Evolutionary conservation across 2,888 invertebrate genomes (phyloP).

Genomic region (Tachina fera): DNA sequence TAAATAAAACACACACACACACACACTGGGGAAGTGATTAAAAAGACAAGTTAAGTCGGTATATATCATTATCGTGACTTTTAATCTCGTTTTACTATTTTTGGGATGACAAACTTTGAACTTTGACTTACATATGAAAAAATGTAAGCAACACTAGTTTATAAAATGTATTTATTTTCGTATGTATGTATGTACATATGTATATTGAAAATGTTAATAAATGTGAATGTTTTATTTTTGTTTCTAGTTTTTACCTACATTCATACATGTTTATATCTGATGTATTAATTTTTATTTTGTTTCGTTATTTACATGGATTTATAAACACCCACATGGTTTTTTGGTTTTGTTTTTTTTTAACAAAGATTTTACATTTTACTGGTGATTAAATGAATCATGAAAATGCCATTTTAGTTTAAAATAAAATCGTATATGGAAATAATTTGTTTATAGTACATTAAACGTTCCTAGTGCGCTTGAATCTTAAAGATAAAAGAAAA

Average conservation of each 20-base stretch:
- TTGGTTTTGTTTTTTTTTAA: constrained; percentile 10
- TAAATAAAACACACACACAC: constrained; percentile 31
- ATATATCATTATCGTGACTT: constrained; percentile 75
- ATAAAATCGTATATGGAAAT: constrained; percentile 34
- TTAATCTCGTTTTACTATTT: constrained; percentile 73
- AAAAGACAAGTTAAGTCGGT: constrained; percentile 68
- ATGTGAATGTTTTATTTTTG: neutral
- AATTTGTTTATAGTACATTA: constrained; percentile 11
- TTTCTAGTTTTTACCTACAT: constrained; percentile 17
- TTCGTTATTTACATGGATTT: constrained; percentile 36
- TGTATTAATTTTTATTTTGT: constrained; percentile 50
- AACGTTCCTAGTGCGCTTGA: neutral
- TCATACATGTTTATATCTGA: constrained; percentile 26
- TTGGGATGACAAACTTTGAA: constrained; percentile 64
- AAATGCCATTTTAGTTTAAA: constrained; percentile 39
- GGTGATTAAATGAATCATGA: constrained; percentile 51
- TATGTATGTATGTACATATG: neutral
- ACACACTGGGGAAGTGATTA: constrained; percentile 42
- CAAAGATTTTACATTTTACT: constrained; percentile 29
- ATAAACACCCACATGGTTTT: constrained; percentile 57
- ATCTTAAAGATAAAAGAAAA: neutral
- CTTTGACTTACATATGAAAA: constrained; percentile 56
- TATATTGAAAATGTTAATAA: neutral
- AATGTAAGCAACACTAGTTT: neutral
- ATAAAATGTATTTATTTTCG: neutral